phyloP scores from a whole-genome alignment of 1,140 invertebrate species.

The Doryteuthis pealeii region DNA sequence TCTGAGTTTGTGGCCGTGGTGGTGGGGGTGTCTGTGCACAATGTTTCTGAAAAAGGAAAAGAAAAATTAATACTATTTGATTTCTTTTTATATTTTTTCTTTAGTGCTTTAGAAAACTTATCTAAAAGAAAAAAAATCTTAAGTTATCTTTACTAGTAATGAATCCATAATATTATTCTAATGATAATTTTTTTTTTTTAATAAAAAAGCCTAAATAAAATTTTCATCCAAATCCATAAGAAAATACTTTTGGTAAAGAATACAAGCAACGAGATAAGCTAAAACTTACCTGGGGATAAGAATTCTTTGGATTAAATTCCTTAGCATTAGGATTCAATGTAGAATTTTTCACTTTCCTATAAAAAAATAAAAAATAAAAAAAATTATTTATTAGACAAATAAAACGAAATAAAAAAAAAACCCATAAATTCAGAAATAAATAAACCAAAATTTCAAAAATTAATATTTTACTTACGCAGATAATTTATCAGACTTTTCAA shows the following conservation, averaged over 20 bases:
- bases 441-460: neutral
- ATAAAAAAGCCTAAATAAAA: no score
- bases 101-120: no score
- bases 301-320: constrained; percentile 13
- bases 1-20: constrained; percentile 11
- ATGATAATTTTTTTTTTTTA: no score
- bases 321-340: constrained; percentile 11
- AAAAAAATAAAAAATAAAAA: neutral
- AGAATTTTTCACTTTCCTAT: constrained; percentile 6
- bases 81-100: no score
- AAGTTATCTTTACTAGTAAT: no score
- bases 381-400: neutral
- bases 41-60: constrained; percentile 4
- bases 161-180: no score
- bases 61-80: no score
- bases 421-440: neutral
- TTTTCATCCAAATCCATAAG: no score
- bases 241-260: no score
- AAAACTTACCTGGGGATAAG: neutral
- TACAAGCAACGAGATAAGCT: no score
- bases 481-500: neutral
- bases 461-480: neutral
- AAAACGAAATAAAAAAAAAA: neutral
- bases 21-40: neutral
- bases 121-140: no score